Percentiles rank a stretch among this genome's conserved stretches.
Conservation (phyloP, 2,888 invertebrate species). For the Hydriomena furcata region DNA sequence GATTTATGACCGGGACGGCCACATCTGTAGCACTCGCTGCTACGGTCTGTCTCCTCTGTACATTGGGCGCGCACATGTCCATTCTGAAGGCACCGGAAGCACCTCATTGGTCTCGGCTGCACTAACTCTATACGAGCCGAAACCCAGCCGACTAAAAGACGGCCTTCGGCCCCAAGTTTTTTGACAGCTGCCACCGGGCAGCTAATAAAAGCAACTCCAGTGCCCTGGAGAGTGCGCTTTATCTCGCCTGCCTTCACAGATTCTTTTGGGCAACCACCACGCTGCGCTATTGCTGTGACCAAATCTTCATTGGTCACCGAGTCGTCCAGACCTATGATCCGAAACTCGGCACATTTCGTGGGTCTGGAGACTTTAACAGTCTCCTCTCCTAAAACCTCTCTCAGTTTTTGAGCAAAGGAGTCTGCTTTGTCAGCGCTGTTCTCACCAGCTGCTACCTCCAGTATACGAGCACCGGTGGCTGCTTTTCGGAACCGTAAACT, state of each 20-base stretch:
- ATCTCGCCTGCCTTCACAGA: neutral
- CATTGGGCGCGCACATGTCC: constrained; percentile 3
- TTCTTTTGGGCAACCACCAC: neutral
- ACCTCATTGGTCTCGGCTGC: neutral
- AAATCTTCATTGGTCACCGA: constrained; percentile 1
- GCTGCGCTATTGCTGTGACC: neutral
- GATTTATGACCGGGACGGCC: neutral
- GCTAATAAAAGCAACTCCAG: neutral
- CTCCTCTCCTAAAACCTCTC: neutral
- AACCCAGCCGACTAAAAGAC: neutral
- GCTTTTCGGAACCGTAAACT: neutral
- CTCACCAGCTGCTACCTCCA: constrained; percentile 1
- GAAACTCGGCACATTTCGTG: neutral
- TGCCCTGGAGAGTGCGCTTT: neutral
- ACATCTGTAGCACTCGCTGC: constrained; percentile 4
- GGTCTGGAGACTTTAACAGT: constrained; percentile 4
- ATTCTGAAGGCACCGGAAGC: constrained; percentile 1
- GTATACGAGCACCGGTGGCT: constrained; percentile 5
- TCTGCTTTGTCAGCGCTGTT: constrained; percentile 2
- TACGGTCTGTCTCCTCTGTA: neutral
- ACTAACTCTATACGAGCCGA: neutral
- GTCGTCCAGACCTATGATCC: constrained; percentile 14
- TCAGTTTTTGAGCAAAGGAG: neutral
- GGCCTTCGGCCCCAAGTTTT: neutral
- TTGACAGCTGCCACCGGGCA: constrained; percentile 1